Conservation (phyloP, 2,113 vertebrate genomes). For the Delphinapterus leucas region DNA sequence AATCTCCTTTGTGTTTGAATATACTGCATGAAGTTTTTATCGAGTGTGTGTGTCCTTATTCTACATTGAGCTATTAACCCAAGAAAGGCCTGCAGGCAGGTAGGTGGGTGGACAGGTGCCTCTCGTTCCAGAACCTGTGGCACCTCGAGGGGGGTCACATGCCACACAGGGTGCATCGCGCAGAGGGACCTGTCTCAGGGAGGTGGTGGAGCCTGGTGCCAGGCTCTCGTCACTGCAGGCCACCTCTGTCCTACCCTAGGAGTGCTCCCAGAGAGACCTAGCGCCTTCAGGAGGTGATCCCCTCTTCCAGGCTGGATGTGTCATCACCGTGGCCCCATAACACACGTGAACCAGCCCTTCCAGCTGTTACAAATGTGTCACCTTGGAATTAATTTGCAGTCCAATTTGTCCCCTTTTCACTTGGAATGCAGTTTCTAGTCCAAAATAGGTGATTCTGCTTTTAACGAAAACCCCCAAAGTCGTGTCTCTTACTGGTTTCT, state of each 20-base stretch:
- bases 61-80: neutral
- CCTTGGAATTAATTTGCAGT: neutral
- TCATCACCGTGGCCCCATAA: fast-evolving
- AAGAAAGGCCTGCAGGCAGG: neutral
- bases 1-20: fast-evolving
- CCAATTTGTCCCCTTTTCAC: neutral
- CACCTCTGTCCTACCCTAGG: too few species aligned
- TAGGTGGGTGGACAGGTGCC: too few species aligned
- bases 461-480: neutral
- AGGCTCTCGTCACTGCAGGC: neutral
- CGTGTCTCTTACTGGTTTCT: neutral
- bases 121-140: neutral
- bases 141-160: fast-evolving
- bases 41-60: neutral
- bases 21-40: fast-evolving
- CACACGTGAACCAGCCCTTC: fast-evolving
- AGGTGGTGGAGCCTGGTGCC: fast-evolving
- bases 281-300: neutral
- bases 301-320: neutral
- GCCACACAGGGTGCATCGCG: fast-evolving
- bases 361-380: neutral
- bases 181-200: fast-evolving
- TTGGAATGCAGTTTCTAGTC: neutral
- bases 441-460: neutral
- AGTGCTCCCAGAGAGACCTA: neutral